Evolutionary conservation across 2,888 invertebrate genomes (phyloP).

Genomic region (Frankliniella fusca): DNA sequence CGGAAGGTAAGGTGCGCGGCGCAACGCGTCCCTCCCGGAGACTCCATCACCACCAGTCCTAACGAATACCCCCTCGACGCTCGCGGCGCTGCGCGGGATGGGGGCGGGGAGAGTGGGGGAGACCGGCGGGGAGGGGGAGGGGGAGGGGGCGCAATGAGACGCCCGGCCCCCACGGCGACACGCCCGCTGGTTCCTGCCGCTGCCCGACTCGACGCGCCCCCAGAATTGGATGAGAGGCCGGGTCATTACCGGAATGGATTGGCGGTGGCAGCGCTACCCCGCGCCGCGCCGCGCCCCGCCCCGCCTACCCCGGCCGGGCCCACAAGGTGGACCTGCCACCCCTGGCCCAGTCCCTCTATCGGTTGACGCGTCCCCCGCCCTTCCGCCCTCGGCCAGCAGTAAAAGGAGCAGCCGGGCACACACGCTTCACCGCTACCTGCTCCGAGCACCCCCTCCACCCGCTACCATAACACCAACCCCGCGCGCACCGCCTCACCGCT

Average conservation of each 20-base stretch:
- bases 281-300: background rate
- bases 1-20: background rate
- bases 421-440: background rate
- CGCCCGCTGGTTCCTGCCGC: background rate
- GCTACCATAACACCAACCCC: background rate
- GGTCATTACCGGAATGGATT: conserved; percentile 11
- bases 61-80: too few species aligned
- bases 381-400: background rate
- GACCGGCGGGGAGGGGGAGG: background rate
- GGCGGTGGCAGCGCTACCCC: background rate
- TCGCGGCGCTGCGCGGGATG: too few species aligned
- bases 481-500: background rate
- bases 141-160: background rate
- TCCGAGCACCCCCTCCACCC: background rate
- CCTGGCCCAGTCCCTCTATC: background rate
- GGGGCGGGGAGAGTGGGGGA: background rate
- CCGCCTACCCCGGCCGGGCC: background rate
- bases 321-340: background rate
- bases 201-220: background rate
- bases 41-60: too few species aligned
- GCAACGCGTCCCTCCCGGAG: background rate
- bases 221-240: background rate
- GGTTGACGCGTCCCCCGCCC: background rate
- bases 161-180: background rate
- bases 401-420: background rate